A percentile compares a stretch with the other conserved stretches of the same genome.
Evolutionary conservation across 1,140 invertebrate species (phyloP).

Genomic region (Solenopsis invicta): DNA sequence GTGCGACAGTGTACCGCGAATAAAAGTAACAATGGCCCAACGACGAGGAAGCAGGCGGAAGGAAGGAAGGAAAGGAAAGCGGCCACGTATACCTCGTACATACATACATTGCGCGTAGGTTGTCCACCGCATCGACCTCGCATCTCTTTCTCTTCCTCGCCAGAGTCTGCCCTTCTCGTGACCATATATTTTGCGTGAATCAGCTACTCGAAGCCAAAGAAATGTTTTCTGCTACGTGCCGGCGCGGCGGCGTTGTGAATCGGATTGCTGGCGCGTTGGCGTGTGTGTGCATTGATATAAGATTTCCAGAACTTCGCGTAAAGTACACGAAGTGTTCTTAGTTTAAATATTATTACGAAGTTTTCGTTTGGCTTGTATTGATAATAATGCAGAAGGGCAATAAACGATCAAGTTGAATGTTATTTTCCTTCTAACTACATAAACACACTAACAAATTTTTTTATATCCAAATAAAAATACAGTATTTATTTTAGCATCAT

Average conservation of each 20-base stretch:
- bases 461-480: no score
- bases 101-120: constrained; percentile 34
- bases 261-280: constrained; percentile 19
- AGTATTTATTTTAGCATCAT: no score
- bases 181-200: constrained; percentile 51
- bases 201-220: constrained; percentile 44
- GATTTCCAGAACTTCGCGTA: background rate
- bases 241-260: constrained; percentile 25
- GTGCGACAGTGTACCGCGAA: constrained; percentile 66
- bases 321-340: background rate
- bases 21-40: constrained; percentile 69
- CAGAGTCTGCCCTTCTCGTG: background rate
- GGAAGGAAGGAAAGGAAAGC: constrained; percentile 43
- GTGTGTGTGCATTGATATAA: background rate
- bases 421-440: no score
- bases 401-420: no score
- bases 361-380: no score
- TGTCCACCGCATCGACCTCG: constrained; percentile 46
- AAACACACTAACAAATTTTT: no score
- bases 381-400: no score
- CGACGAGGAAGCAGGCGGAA: constrained; percentile 40
- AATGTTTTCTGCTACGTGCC: constrained; percentile 37
- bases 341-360: background rate
- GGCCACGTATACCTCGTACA: constrained; percentile 14
- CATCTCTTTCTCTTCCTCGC: constrained; percentile 12